Evolutionary conservation across 2,113 vertebrate genomes (phyloP).

Genomic region (Odocoileus virginianus): DNA sequence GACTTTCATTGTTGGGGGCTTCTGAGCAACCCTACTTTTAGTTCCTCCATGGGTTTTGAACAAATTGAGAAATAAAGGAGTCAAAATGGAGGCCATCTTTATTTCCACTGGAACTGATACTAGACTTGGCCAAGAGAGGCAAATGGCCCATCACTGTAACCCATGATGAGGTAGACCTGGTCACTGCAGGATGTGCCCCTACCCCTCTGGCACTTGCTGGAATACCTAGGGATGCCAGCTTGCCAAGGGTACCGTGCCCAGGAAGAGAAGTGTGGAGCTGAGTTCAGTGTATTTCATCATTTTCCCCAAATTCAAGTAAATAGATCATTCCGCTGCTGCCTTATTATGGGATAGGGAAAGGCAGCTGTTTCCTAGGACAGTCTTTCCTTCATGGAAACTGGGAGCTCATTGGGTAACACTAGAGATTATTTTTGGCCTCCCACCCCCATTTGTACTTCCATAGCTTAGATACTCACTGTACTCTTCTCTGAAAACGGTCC

Average conservation of each 20-base stretch:
- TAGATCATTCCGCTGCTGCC: rapidly evolving
- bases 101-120: not conserved
- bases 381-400: not conserved
- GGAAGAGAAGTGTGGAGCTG: not conserved
- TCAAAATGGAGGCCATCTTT: not conserved
- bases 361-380: not conserved
- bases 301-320: not conserved
- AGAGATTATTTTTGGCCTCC: not conserved
- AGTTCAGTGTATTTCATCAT: not conserved
- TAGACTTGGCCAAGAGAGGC: not conserved
- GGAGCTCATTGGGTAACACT: not conserved
- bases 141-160: not conserved
- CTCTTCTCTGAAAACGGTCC: not conserved
- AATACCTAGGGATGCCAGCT: not conserved
- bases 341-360: not conserved
- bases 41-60: not conserved
- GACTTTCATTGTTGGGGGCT: not conserved
- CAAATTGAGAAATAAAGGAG: not conserved
- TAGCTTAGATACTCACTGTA: not conserved
- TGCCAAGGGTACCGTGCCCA: not conserved
- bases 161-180: not conserved
- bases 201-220: not conserved
- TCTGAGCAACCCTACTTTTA: not conserved
- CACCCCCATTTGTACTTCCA: not conserved
- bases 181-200: not conserved